A percentile compares a stretch with the other conserved stretches of the same genome.
These are phyloP conservation scores for Altica lythri DNA, from an alignment of 2,888 invertebrate genomes.

Conservation along the genomic window DNA sequence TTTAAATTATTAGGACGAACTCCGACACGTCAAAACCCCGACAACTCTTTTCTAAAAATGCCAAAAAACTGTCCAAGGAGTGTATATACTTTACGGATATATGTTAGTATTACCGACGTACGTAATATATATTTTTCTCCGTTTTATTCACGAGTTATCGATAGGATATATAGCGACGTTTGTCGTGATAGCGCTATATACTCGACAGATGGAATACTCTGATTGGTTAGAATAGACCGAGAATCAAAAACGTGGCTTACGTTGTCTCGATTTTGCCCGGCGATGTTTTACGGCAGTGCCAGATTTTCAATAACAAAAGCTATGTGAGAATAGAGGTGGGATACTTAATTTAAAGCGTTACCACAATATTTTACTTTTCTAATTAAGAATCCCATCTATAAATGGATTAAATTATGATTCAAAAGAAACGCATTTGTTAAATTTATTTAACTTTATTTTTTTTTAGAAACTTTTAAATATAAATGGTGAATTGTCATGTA, in stretches of 20 bases:
- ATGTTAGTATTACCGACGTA: conserved; percentile 39
- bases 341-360: too few species aligned
- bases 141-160: conserved; percentile 29
- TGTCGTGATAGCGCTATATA: conserved; percentile 41
- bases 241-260: conserved; percentile 32
- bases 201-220: conserved; percentile 57
- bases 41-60: conserved; percentile 47
- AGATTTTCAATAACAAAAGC: background rate
- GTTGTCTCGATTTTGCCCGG: conserved; percentile 43
- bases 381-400: too few species aligned
- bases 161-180: conserved; percentile 26
- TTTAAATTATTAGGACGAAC: conserved; percentile 36
- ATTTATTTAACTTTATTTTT: too few species aligned
- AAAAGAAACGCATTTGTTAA: too few species aligned
- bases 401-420: too few species aligned
- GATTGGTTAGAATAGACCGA: conserved; percentile 48
- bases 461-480: too few species aligned
- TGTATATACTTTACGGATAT: conserved; percentile 36
- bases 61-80: conserved; percentile 46
- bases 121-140: conserved; percentile 23
- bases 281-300: conserved; percentile 20
- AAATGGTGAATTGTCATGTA: too few species aligned
- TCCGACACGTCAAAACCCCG: conserved; percentile 46
- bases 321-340: too few species aligned
- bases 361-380: too few species aligned